phyloP scores from a whole-genome alignment of 2,888 invertebrate species.

The Agonopterix subpropinquella region DNA sequence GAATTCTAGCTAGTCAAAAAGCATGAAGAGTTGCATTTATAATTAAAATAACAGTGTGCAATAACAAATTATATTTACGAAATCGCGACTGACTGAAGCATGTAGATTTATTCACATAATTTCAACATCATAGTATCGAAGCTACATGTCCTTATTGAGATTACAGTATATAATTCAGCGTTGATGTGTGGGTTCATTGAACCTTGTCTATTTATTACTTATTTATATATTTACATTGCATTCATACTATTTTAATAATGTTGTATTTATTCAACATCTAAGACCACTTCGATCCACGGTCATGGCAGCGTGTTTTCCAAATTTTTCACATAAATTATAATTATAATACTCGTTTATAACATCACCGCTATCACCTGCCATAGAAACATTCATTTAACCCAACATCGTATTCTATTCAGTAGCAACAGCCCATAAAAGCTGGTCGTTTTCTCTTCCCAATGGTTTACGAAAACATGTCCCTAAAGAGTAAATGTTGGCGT shows the following conservation, averaged over 20 bases:
- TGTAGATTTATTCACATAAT: slow-evolving; percentile 24
- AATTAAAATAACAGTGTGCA: slow-evolving; percentile 24
- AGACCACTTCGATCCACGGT: slow-evolving; percentile 46
- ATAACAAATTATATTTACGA: slow-evolving; percentile 14
- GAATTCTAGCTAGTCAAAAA: slow-evolving; percentile 12
- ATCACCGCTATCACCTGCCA: slow-evolving; percentile 25
- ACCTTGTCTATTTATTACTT: neutral
- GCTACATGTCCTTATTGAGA: neutral
- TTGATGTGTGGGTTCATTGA: no score
- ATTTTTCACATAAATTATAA: slow-evolving; percentile 25
- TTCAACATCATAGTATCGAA: neutral
- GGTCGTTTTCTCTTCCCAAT: no score
- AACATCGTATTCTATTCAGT: slow-evolving; percentile 20
- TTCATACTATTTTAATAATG: neutral
- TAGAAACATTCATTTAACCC: slow-evolving; percentile 21
- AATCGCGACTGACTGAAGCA: slow-evolving; percentile 58
- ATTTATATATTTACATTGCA: slow-evolving; percentile 1
- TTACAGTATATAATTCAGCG: neutral
- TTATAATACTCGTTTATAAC: slow-evolving; percentile 7
- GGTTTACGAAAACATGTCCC: no score
- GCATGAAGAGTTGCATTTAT: slow-evolving; percentile 31
- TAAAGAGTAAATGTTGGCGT: no score
- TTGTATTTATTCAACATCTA: slow-evolving; percentile 24
- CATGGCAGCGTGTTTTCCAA: slow-evolving; percentile 46
- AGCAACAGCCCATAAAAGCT: slow-evolving; percentile 15